phyloP scores from a whole-genome alignment of 2,888 invertebrate genomes.

The Drosophila koepferae region DNA sequence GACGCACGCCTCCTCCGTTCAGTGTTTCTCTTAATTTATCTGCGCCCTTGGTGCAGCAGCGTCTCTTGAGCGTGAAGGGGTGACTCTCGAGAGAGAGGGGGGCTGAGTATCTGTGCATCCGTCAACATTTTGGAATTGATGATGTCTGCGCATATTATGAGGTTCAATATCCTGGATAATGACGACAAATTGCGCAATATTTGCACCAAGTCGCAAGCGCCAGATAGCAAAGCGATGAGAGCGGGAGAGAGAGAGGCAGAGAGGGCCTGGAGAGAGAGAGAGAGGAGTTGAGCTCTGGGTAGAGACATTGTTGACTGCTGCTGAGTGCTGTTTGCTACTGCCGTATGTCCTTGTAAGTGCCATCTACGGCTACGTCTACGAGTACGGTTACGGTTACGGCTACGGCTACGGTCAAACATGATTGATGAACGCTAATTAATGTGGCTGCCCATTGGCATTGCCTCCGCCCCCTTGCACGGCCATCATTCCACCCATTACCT shows the following conservation, averaged over 20 bases:
- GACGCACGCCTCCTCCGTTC: not conserved
- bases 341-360: slow-evolving; percentile 55
- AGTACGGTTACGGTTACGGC: slow-evolving; percentile 46
- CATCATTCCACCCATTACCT: not conserved
- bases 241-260: not conserved
- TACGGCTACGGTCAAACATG: slow-evolving; percentile 68
- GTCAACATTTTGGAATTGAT: slow-evolving; percentile 74
- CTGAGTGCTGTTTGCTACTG: slow-evolving; percentile 38
- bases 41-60: slow-evolving; percentile 25
- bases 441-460: slow-evolving; percentile 51
- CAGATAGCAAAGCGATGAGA: slow-evolving; percentile 12
- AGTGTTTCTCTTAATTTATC: not conserved
- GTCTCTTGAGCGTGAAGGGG: not conserved
- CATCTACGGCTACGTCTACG: slow-evolving; percentile 44
- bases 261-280: not conserved
- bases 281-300: not conserved
- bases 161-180: slow-evolving; percentile 81
- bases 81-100: too few species aligned
- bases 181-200: slow-evolving; percentile 82
- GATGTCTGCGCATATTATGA: slow-evolving; percentile 75
- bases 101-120: slow-evolving; percentile 16
- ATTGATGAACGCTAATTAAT: slow-evolving; percentile 79
- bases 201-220: slow-evolving; percentile 56
- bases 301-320: slow-evolving; percentile 25
- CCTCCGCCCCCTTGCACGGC: too few species aligned